These are phyloP conservation scores for Dendrolimus houi DNA, from an alignment of 2,888 invertebrate genomes.

Conservation along the genomic window DNA sequence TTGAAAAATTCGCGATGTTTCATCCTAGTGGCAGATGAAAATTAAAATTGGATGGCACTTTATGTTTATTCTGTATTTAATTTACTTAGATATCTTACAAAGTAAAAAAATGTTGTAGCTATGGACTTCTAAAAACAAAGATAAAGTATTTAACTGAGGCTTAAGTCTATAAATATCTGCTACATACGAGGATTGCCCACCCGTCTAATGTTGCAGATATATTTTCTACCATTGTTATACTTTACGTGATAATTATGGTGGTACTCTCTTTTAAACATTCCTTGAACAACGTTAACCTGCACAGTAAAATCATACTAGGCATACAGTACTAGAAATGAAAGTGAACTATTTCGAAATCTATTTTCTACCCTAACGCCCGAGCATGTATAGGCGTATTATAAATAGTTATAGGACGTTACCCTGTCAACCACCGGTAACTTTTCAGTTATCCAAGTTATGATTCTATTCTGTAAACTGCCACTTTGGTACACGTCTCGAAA, in stretches of 20 bases:
- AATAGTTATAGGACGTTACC: conserved; percentile 54
- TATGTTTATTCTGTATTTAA: not conserved
- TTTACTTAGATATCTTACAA: not conserved
- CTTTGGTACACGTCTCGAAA: conserved; percentile 19
- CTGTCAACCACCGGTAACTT: conserved; percentile 49
- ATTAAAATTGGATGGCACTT: not conserved
- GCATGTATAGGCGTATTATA: conserved; percentile 33
- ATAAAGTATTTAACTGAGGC: no score
- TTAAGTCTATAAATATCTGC: no score
- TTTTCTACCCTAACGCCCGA: conserved; percentile 18
- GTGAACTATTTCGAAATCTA: conserved; percentile 15
- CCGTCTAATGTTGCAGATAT: no score
- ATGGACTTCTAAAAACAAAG: no score
- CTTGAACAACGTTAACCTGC: not conserved
- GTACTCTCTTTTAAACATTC: not conserved
- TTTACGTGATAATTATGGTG: no score
- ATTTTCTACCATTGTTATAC: no score
- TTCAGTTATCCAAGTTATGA: conserved; percentile 52
- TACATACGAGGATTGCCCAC: no score
- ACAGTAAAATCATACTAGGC: not conserved
- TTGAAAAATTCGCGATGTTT: not conserved
- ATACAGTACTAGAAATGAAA: not conserved
- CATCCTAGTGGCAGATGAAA: not conserved
- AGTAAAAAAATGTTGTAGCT: no score
- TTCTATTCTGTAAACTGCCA: conserved; percentile 47